Percentiles rank a stretch among this genome's conserved stretches.
Evolutionary conservation across 2,888 invertebrate species (phyloP).

Genomic region (Norana najaformis): DNA sequence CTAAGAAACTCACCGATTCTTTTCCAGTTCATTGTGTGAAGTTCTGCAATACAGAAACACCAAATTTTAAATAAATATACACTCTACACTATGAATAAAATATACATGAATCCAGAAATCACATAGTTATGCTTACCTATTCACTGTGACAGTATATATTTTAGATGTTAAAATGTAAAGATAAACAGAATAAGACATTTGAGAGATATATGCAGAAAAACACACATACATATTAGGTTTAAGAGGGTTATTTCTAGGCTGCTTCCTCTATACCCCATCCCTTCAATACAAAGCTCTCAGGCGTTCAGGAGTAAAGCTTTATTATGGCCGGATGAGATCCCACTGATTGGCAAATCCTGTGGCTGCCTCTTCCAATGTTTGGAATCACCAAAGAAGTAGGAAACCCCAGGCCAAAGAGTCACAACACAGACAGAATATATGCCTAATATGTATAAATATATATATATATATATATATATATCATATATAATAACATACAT

Average conservation of each 20-base stretch:
- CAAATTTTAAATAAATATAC: not conserved
- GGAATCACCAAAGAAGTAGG: no score
- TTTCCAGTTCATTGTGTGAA: conserved; percentile 13
- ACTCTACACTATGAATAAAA: no score
- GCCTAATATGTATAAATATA: no score
- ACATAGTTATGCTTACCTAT: not conserved
- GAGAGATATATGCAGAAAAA: not conserved
- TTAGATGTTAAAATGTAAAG: not conserved
- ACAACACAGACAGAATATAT: no score
- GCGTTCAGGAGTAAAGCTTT: no score
- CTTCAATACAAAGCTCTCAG: not conserved
- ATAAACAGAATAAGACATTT: not conserved
- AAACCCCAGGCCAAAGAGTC: no score
- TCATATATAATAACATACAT: no score
- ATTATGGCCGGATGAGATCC: no score
- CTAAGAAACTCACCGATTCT: not conserved
- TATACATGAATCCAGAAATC: not conserved
- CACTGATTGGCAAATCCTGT: no score
- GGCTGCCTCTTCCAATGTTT: no score
- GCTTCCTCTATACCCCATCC: not conserved
- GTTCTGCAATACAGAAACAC: not conserved
- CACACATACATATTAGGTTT: not conserved
- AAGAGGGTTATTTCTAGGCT: not conserved
- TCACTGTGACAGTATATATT: no score
- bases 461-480: no score